Evolutionary conservation across 2,113 vertebrate genomes (phyloP).

Genomic region (Dicaeum eximium): DNA sequence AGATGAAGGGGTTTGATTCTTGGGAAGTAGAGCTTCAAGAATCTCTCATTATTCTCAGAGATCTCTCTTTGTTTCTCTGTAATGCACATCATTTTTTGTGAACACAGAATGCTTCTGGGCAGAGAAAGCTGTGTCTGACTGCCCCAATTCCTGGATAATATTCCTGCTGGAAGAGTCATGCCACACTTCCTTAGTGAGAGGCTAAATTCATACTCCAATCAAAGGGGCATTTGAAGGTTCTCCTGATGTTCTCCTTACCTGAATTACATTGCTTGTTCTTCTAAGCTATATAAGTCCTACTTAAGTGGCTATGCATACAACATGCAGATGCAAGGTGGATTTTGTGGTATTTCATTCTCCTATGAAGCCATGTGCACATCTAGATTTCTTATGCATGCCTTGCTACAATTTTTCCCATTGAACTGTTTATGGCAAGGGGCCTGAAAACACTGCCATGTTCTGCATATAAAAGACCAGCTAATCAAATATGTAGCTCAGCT

Average conservation of each 20-base stretch:
- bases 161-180: background rate
- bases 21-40: background rate
- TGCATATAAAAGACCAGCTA: background rate
- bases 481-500: background rate
- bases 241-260: background rate
- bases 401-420: background rate
- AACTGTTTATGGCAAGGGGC: background rate
- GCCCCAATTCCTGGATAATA: background rate
- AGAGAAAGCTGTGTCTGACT: background rate
- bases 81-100: background rate
- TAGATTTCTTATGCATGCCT: background rate
- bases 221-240: background rate
- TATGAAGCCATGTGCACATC: rapidly evolving
- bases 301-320: background rate
- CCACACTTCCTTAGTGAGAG: background rate
- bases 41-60: background rate
- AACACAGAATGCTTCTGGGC: background rate
- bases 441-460: background rate
- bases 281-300: background rate
- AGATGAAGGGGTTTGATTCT: background rate
- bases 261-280: background rate
- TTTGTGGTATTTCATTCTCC: background rate
- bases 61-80: background rate
- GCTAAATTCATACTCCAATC: background rate
- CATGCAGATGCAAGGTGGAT: background rate